These are phyloP conservation scores for Drosophila algonquin DNA, from an alignment of 2,888 invertebrate species.

Conservation along the genomic window DNA sequence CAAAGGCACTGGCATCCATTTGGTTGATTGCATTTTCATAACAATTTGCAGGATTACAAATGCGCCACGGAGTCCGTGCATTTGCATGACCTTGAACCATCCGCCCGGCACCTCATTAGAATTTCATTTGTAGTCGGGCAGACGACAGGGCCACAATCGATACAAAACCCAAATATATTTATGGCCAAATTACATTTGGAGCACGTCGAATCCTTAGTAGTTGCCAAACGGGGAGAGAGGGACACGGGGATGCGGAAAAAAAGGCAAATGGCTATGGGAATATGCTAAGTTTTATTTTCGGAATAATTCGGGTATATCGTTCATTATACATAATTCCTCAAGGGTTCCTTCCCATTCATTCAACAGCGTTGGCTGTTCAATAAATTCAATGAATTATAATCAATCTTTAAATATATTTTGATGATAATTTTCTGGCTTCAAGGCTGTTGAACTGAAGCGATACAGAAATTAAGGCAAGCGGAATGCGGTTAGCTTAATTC, in stretches of 20 bases:
- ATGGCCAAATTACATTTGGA: constrained; percentile 36
- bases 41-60: constrained; percentile 59
- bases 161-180: constrained; percentile 31
- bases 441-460: background rate
- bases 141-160: constrained; percentile 29
- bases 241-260: constrained; percentile 2
- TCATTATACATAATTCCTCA: constrained; percentile 17
- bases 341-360: constrained; percentile 19
- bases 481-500: no score
- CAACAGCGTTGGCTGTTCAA: background rate
- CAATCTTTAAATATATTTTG: background rate
- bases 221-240: background rate
- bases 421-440: background rate
- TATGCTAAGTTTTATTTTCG: constrained; percentile 42
- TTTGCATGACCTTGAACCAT: constrained; percentile 42
- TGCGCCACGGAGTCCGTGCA: constrained; percentile 48
- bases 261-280: constrained; percentile 17
- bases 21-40: constrained; percentile 73
- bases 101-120: constrained; percentile 31
- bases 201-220: constrained; percentile 33
- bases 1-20: constrained; percentile 45
- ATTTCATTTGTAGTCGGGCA: constrained; percentile 45
- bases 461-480: background rate
- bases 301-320: constrained; percentile 34
- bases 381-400: background rate